Conservation (phyloP, 2,113 vertebrate genomes). For the Xiphophorus hellerii region DNA sequence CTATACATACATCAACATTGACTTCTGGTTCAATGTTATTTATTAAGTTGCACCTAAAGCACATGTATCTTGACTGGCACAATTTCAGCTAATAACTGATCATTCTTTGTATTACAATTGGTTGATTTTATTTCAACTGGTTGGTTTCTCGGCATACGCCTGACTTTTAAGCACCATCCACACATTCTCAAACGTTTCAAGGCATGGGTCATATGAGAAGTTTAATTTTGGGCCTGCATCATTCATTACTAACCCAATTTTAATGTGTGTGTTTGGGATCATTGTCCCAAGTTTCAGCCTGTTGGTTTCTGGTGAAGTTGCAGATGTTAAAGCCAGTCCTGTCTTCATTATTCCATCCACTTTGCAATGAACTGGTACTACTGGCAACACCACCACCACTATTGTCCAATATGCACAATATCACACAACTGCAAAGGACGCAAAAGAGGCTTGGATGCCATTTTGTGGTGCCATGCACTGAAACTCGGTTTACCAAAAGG, state of each 20-base stretch:
- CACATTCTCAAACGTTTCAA: not conserved
- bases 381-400: too few relatives aligned
- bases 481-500: not conserved
- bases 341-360: not conserved
- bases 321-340: too few relatives aligned
- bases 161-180: not conserved
- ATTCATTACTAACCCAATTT: not conserved
- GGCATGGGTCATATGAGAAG: not conserved
- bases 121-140: not conserved
- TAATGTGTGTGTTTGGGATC: not conserved
- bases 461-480: not conserved
- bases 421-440: not conserved
- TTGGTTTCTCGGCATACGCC: not conserved
- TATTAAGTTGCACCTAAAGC: constrained; percentile 19
- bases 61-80: not conserved
- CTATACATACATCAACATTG: too few relatives aligned
- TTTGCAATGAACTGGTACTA: too few relatives aligned
- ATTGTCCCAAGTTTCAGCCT: not conserved
- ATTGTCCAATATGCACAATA: not conserved
- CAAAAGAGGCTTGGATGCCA: not conserved
- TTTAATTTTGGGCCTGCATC: not conserved
- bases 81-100: not conserved
- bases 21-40: not conserved
- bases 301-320: not conserved
- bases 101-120: not conserved